These are phyloP conservation scores for Anguilla rostrata DNA, from an alignment of 2,113 vertebrate genomes.

Conservation along the genomic window DNA sequence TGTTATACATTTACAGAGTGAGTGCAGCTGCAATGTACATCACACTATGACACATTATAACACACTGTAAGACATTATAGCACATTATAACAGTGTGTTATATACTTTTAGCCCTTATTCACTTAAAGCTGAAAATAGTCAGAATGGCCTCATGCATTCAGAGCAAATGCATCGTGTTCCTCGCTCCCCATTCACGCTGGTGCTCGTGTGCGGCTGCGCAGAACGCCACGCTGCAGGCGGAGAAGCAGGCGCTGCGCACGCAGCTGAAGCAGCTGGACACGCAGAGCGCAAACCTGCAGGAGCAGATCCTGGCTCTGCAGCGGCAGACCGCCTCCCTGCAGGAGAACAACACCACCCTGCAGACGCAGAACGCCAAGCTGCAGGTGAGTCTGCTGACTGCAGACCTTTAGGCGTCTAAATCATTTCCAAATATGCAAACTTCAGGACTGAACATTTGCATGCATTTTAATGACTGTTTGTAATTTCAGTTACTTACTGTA, in stretches of 20 bases:
- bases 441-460: too few species aligned
- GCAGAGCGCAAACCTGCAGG: slow-evolving; percentile 82
- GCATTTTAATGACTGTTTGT: too few species aligned
- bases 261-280: slow-evolving; percentile 86
- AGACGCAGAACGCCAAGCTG: slow-evolving; percentile 87
- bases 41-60: neutral
- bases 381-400: slow-evolving; percentile 71
- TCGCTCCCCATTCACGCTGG: too few species aligned
- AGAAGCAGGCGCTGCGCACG: slow-evolving; percentile 85
- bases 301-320: slow-evolving; percentile 85
- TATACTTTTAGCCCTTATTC: neutral
- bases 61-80: neutral
- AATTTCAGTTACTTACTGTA: too few species aligned
- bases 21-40: too few species aligned
- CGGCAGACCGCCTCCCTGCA: slow-evolving; percentile 86
- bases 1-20: too few species aligned
- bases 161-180: too few species aligned
- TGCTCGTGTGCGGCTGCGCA: slow-evolving; percentile 40
- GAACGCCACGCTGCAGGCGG: slow-evolving; percentile 88
- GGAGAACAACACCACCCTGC: slow-evolving; percentile 86
- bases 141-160: too few species aligned
- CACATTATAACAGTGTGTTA: neutral
- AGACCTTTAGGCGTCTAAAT: neutral
- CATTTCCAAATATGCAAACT: neutral
- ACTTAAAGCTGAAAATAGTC: too few species aligned